A percentile compares a stretch with the other conserved stretches of the same genome.
These are phyloP conservation scores for Lepidothrix coronata DNA, from an alignment of 2,113 vertebrate genomes.

Conservation along the genomic window DNA sequence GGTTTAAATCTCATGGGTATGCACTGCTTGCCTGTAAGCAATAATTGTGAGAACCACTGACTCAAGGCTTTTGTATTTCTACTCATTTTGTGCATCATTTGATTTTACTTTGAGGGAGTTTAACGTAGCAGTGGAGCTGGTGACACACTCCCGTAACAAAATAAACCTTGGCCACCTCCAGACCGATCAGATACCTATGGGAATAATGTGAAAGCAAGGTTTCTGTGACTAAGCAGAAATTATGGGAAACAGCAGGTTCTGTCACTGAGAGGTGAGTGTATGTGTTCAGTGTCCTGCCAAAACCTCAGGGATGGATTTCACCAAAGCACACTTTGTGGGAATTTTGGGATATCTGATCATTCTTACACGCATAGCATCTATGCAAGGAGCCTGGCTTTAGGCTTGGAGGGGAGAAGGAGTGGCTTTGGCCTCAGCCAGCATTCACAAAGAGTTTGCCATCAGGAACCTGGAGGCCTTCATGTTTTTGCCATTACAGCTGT, in stretches of 20 bases:
- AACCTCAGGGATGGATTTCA: background rate
- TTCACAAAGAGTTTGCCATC: background rate
- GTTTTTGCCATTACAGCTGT: background rate
- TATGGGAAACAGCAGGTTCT: background rate
- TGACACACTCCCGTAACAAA: background rate
- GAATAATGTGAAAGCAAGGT: background rate
- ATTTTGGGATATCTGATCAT: background rate
- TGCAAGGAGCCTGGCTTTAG: background rate
- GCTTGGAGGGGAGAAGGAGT: background rate
- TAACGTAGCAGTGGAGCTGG: background rate
- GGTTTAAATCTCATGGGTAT: background rate
- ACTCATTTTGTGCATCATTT: background rate
- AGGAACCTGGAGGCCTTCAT: background rate
- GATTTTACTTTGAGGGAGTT: background rate
- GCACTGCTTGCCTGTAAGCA: background rate
- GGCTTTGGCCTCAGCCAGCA: background rate
- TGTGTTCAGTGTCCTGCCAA: background rate
- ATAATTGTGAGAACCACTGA: background rate
- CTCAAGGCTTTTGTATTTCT: background rate
- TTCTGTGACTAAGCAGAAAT: background rate
- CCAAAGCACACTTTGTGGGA: background rate
- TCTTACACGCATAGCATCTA: background rate
- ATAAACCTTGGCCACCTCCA: background rate
- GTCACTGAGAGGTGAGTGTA: background rate
- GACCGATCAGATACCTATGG: background rate